Evolutionary conservation across 1,140 invertebrate species (phyloP).

Genomic region (Portunus trituberculatus): DNA sequence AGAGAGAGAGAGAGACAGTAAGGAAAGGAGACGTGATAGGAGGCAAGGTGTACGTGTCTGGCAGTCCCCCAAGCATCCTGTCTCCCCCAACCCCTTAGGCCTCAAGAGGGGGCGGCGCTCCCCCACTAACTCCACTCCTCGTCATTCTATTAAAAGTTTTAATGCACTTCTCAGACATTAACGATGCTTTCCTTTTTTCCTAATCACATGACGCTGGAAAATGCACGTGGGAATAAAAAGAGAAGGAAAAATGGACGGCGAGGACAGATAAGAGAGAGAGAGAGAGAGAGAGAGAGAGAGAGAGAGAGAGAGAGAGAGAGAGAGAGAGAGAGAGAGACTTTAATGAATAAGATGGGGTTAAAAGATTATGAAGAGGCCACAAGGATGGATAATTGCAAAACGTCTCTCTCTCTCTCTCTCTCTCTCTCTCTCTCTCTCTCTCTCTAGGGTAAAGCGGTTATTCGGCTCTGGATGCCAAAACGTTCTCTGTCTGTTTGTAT

Average conservation of each 20-base stretch:
- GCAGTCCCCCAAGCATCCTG: too few species aligned
- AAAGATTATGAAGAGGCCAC: not conserved
- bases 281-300: conserved; percentile 20
- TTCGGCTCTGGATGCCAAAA: too few species aligned
- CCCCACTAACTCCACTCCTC: not conserved
- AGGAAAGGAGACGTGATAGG: too few species aligned
- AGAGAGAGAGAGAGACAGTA: not conserved
- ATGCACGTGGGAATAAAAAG: not conserved
- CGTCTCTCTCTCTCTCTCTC: too few species aligned
- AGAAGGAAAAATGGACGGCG: not conserved
- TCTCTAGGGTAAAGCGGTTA: too few species aligned
- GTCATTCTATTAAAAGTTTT: conserved; percentile 15
- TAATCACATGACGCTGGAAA: not conserved
- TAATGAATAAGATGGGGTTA: too few species aligned
- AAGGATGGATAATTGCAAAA: not conserved
- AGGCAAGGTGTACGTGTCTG: not conserved
- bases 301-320: conserved; percentile 20
- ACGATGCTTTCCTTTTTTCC: conserved; percentile 10
- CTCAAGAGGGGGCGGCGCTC: too few species aligned
- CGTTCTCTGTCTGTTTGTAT: too few species aligned
- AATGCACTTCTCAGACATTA: not conserved
- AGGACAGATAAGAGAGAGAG: not conserved
- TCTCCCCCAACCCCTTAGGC: too few species aligned
- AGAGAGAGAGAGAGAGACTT: not conserved
- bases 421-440: too few species aligned